Conservation (phyloP, 2,113 vertebrate genomes). For the Gracilinanus agilis region DNA sequence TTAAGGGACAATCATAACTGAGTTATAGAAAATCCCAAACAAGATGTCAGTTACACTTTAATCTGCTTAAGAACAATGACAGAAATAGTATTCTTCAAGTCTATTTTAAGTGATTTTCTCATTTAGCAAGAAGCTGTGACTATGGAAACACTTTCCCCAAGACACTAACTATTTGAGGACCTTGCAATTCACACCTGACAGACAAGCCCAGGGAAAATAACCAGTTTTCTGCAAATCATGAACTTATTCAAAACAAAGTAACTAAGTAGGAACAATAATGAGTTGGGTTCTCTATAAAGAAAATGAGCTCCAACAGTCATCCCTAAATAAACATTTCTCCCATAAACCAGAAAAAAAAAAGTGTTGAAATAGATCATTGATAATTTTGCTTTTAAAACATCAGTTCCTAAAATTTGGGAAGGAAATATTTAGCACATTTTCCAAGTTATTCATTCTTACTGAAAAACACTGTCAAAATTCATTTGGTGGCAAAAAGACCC, state of each 20-base stretch:
- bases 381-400: constrained; percentile 37
- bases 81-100: constrained; percentile 17
- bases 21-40: background rate
- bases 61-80: background rate
- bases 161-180: constrained; percentile 21
- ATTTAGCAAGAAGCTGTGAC: constrained; percentile 5
- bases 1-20: constrained; percentile 29
- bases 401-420: constrained; percentile 30
- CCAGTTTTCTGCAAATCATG: background rate
- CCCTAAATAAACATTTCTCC: constrained; percentile 38
- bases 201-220: background rate
- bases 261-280: background rate
- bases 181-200: background rate
- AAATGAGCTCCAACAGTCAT: background rate
- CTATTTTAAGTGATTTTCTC: constrained; percentile 26
- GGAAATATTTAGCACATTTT: constrained; percentile 18
- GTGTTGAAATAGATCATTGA: background rate
- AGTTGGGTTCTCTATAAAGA: constrained; percentile 39
- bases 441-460: constrained; percentile 24
- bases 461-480: constrained; percentile 2
- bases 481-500: constrained; percentile 23
- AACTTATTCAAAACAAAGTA: constrained; percentile 25
- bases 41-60: background rate
- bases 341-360: background rate
- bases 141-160: constrained; percentile 46